phyloP scores from a whole-genome alignment of 2,797 vertebrate species.

The Hoplostethus mediterraneus region DNA sequence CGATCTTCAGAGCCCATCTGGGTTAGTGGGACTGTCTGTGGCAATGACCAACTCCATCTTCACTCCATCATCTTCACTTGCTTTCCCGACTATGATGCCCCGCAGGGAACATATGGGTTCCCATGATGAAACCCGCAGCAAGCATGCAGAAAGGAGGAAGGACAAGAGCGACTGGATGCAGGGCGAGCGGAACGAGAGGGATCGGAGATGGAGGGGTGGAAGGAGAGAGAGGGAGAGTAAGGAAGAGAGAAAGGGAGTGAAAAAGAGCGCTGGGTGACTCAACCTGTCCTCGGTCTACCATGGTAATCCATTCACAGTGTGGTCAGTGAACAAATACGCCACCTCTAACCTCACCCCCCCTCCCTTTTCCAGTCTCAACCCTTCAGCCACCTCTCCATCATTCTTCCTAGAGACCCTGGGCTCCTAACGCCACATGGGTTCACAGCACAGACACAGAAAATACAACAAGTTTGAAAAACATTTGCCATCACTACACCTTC shows the following conservation, averaged over 20 bases:
- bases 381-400: slow-evolving; percentile 26
- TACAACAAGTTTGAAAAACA: background rate
- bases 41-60: slow-evolving; percentile 32
- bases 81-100: background rate
- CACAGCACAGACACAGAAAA: background rate
- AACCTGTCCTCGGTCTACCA: slow-evolving; percentile 13
- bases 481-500: background rate
- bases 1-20: slow-evolving; percentile 62
- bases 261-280: background rate
- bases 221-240: slow-evolving; percentile 8
- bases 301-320: slow-evolving; percentile 39
- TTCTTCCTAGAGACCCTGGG: slow-evolving; percentile 14
- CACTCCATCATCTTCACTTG: slow-evolving; percentile 26
- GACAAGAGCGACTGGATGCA: background rate
- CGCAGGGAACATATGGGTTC: slow-evolving; percentile 35
- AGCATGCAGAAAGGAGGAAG: slow-evolving; percentile 14
- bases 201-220: slow-evolving; percentile 14
- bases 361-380: slow-evolving; percentile 7
- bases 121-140: slow-evolving; percentile 52
- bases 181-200: background rate
- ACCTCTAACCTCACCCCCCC: slow-evolving; percentile 36
- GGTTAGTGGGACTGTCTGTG: slow-evolving; percentile 29
- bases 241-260: background rate
- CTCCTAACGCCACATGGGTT: background rate
- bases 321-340: slow-evolving; percentile 39